A percentile compares a stretch with the other conserved stretches of the same genome.
Evolutionary conservation across 1,140 invertebrate species (phyloP).

Genomic region (Schlechtendalia chinensis): DNA sequence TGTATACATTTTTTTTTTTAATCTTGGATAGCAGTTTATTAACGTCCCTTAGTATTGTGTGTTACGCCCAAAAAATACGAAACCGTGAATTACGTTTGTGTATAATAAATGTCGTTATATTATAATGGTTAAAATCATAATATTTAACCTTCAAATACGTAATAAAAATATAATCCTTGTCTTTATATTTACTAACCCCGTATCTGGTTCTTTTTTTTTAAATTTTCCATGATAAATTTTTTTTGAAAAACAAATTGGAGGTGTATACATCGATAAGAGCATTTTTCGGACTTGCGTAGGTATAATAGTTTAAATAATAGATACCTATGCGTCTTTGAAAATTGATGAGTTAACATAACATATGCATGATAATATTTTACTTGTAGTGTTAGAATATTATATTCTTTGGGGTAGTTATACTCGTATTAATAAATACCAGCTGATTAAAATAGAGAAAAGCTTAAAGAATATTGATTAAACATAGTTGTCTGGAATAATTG

Average conservation of each 20-base stretch:
- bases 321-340: background rate
- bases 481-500: too few relatives aligned
- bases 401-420: background rate
- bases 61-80: slow-evolving; percentile 30
- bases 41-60: slow-evolving; percentile 27
- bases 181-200: background rate
- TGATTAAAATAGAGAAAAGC: too few relatives aligned
- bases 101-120: slow-evolving; percentile 40
- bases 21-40: slow-evolving; percentile 44
- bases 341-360: background rate
- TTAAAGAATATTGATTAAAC: too few relatives aligned
- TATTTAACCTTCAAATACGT: slow-evolving; percentile 39
- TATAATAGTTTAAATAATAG: background rate
- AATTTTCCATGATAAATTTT: background rate
- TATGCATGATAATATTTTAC: background rate
- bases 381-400: too few relatives aligned
- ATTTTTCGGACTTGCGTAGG: background rate
- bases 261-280: slow-evolving; percentile 1
- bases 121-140: slow-evolving; percentile 14
- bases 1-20: background rate
- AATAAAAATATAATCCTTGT: slow-evolving; percentile 26
- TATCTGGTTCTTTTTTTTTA: background rate
- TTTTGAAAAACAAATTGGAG: background rate
- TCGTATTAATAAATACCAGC: too few relatives aligned
- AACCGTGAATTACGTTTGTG: slow-evolving; percentile 16